Evolutionary conservation across 2,888 invertebrate species (phyloP).

Genomic region (Dynastes maya): DNA sequence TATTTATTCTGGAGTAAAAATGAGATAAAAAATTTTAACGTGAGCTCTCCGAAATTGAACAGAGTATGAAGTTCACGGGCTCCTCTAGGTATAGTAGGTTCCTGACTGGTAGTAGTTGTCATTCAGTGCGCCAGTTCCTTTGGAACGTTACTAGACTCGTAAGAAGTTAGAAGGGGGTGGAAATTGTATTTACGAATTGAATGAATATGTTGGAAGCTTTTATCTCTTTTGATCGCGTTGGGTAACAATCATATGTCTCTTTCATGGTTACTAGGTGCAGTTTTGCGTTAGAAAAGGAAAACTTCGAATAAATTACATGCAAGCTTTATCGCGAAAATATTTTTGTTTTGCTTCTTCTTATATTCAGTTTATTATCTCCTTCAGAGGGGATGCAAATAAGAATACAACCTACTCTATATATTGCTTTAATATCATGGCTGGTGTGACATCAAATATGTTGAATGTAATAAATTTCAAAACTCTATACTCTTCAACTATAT

Average conservation of each 20-base stretch:
- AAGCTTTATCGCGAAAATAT: background rate
- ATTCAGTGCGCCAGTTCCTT: conserved; percentile 66
- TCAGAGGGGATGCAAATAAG: background rate
- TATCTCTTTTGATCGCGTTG: conserved; percentile 59
- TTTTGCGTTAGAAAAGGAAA: background rate
- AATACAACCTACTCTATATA: no score
- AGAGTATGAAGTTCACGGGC: conserved; percentile 60
- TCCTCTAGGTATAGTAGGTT: conserved; percentile 23
- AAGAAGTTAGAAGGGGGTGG: conserved; percentile 59
- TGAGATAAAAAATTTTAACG: conserved; percentile 58
- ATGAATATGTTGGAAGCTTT: conserved; percentile 62
- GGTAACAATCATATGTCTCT: conserved; percentile 58
- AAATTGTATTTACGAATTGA: conserved; percentile 59
- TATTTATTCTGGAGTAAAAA: conserved; percentile 53
- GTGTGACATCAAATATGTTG: no score
- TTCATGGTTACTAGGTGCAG: conserved; percentile 32
- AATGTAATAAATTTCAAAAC: no score
- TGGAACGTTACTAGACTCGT: conserved; percentile 68
- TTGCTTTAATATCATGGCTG: no score
- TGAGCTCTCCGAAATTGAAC: conserved; percentile 61
- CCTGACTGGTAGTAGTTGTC: conserved; percentile 62
- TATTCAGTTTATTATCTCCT: background rate
- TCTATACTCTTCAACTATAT: no score
- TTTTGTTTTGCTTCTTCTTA: background rate
- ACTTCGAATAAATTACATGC: background rate